Percentiles rank a stretch among this genome's conserved stretches.
These are phyloP conservation scores for Tricholaema leucomelas DNA, from an alignment of 2,113 vertebrate genomes.

Conservation along the genomic window DNA sequence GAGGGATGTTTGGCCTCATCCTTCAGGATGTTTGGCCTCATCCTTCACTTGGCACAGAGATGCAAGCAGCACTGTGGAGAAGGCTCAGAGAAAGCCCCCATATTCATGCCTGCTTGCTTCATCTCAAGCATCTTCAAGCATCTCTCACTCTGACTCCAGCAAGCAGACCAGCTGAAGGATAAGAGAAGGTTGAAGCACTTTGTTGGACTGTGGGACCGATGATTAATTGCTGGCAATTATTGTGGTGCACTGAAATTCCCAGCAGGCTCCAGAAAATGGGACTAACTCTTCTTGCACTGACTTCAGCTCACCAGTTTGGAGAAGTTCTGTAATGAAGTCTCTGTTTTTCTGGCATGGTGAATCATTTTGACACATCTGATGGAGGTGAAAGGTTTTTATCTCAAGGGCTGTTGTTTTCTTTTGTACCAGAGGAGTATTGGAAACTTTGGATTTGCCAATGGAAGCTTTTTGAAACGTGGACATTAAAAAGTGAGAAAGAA, in stretches of 20 bases:
- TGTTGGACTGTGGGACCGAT: background rate
- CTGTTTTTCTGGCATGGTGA: background rate
- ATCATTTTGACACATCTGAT: background rate
- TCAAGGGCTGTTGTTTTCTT: background rate
- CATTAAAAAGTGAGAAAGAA: background rate
- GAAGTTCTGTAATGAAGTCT: background rate
- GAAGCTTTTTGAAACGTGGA: background rate
- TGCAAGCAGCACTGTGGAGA: background rate
- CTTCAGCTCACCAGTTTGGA: conserved; percentile 12
- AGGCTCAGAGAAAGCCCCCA: background rate
- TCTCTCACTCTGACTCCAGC: background rate
- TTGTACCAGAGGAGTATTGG: conserved; percentile 28
- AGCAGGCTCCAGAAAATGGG: background rate
- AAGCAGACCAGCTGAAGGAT: background rate
- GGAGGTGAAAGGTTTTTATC: background rate
- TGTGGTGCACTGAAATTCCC: background rate
- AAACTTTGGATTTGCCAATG: conserved; percentile 20
- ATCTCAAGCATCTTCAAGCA: no score
- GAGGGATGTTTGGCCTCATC: background rate
- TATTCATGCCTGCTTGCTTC: background rate
- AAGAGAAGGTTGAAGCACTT: background rate
- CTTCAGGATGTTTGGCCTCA: background rate
- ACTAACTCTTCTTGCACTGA: conserved; percentile 20
- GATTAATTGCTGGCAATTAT: background rate
- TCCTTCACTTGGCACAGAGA: background rate